Evolutionary conservation across 2,797 vertebrate genomes (phyloP).

Genomic region (Mus minutoides): DNA sequence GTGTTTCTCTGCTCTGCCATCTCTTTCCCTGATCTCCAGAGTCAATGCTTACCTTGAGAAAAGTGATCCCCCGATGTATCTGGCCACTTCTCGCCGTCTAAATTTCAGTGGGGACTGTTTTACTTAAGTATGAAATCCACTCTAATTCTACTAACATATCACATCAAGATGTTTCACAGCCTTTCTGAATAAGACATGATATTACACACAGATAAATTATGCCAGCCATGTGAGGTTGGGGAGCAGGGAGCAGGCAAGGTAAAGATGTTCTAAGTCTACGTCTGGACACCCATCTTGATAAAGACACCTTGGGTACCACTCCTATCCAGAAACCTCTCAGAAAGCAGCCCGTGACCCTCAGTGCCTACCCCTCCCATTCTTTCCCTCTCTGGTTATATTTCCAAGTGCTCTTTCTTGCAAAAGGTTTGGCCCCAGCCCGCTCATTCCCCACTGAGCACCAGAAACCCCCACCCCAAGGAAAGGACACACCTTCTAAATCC

Average conservation of each 20-base stretch:
- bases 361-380: not conserved
- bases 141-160: constrained; percentile 6
- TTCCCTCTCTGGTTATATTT: not conserved
- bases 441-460: rapidly evolving
- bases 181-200: constrained; percentile 42
- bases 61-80: not conserved
- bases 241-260: not conserved
- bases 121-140: constrained; percentile 24
- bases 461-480: not conserved
- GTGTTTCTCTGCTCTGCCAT: not conserved
- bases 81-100: not conserved
- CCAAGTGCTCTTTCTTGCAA: not conserved
- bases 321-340: not conserved
- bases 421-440: not conserved
- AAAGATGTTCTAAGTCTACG: constrained; percentile 5
- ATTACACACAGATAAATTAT: constrained; percentile 46
- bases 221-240: not conserved
- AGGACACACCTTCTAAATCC: constrained; percentile 43
- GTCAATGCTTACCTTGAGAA: not conserved
- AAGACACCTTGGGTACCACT: not conserved
- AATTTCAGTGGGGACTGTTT: not conserved
- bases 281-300: not conserved
- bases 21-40: not conserved
- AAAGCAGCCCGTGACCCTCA: not conserved
- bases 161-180: constrained; percentile 46